These are phyloP conservation scores for Machimus rusticus DNA, from an alignment of 2,888 invertebrate genomes.

Conservation along the genomic window DNA sequence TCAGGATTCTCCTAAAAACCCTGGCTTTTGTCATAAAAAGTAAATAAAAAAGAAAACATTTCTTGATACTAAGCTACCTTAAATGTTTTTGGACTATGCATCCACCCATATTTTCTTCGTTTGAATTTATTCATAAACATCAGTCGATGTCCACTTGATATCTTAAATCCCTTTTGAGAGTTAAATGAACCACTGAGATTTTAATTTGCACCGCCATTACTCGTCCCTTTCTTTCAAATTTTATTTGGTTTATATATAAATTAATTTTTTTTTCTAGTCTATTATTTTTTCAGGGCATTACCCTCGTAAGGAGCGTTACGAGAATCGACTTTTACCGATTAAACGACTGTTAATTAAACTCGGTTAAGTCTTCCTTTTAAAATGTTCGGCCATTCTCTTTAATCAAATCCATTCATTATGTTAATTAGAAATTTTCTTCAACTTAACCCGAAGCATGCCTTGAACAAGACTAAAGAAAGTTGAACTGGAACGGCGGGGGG, in stretches of 20 bases:
- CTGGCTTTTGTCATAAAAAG: neutral
- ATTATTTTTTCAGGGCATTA: neutral
- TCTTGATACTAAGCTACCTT: neutral
- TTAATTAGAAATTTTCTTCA: conserved; percentile 29
- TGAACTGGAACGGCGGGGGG: neutral
- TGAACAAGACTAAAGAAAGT: neutral
- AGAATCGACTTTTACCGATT: neutral
- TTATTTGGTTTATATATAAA: neutral
- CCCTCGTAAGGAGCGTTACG: neutral
- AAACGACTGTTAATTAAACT: conserved; percentile 24
- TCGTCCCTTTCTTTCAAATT: neutral
- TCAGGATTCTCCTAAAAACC: neutral
- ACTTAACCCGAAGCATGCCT: conserved; percentile 16
- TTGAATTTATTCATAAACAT: neutral
- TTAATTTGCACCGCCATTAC: neutral
- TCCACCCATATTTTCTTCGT: neutral
- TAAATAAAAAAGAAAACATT: neutral
- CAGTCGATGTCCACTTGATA: neutral
- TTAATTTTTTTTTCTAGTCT: neutral
- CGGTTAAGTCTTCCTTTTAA: conserved; percentile 8
- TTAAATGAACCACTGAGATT: neutral
- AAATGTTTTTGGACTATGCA: neutral
- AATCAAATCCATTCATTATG: conserved; percentile 36
- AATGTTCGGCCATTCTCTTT: conserved; percentile 16
- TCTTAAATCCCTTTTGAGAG: neutral